Evolutionary conservation across 2,888 invertebrate species (phyloP).

Genomic region (Alviniconcha strummeri): DNA sequence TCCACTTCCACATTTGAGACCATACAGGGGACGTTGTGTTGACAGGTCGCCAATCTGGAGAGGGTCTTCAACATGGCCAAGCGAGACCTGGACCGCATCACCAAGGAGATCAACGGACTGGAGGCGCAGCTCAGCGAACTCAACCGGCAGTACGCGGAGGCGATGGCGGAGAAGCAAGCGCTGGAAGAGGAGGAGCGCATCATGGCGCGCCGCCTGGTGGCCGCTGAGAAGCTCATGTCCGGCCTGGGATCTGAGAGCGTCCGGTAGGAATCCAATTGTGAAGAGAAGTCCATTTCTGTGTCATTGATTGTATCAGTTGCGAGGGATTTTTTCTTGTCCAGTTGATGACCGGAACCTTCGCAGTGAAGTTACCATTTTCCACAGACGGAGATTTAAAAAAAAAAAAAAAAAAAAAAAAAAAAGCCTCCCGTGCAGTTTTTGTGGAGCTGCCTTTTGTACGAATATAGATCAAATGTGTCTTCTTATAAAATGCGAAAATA

Average conservation of each 20-base stretch:
- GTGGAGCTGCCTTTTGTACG: too few species aligned
- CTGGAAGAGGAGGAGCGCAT: slow-evolving; percentile 87
- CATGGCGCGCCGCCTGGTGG: slow-evolving; percentile 84
- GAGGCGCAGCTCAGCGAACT: slow-evolving; percentile 82
- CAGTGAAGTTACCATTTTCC: too few species aligned
- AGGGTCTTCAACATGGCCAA: slow-evolving; percentile 78
- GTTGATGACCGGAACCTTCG: too few species aligned
- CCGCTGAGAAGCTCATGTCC: slow-evolving; percentile 89
- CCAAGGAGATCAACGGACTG: slow-evolving; percentile 81
- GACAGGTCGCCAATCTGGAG: slow-evolving; percentile 82
- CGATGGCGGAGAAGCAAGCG: slow-evolving; percentile 81
- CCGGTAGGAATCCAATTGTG: slow-evolving; percentile 71
- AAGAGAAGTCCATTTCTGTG: background rate
- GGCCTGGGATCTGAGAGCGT: slow-evolving; percentile 88
- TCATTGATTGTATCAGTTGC: background rate
- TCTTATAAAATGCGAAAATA: too few species aligned
- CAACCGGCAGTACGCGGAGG: slow-evolving; percentile 84
- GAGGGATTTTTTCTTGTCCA: too few species aligned
- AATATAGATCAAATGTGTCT: too few species aligned
- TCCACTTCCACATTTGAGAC: too few species aligned
- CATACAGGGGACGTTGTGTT: too few species aligned
- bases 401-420: too few species aligned
- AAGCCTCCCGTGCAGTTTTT: too few species aligned
- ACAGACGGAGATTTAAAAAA: too few species aligned
- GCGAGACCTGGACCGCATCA: slow-evolving; percentile 81